Conservation (phyloP, 2,888 invertebrate genomes). For the Leptopilina myrica region DNA sequence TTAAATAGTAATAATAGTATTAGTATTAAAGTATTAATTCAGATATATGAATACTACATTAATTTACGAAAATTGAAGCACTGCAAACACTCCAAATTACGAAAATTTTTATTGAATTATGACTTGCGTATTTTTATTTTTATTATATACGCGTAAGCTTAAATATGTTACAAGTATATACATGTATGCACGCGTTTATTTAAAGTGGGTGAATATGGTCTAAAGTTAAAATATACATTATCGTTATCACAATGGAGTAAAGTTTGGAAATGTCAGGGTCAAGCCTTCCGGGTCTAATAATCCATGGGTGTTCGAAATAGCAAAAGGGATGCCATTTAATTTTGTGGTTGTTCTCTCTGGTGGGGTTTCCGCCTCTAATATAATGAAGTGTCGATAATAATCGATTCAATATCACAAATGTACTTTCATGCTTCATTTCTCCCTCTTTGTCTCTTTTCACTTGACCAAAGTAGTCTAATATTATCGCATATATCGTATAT, state of each 20-base stretch:
- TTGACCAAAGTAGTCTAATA: no score
- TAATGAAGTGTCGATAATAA: neutral
- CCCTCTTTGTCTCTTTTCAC: neutral
- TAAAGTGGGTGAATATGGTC: neutral
- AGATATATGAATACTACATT: no score
- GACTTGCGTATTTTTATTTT: no score
- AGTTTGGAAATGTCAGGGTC: constrained; percentile 9
- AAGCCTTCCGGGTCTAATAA: constrained; percentile 18
- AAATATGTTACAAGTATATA: no score
- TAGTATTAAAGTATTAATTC: no score
- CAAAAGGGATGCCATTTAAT: constrained; percentile 20
- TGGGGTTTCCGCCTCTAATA: neutral
- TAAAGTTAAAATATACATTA: neutral
- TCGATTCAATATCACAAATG: neutral
- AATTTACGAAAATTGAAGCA: no score
- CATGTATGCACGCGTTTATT: neutral
- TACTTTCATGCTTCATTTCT: neutral
- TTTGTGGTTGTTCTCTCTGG: constrained; percentile 2
- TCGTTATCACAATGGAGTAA: constrained; percentile 13
- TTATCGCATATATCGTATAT: no score
- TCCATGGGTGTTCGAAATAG: constrained; percentile 12
- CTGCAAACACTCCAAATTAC: no score
- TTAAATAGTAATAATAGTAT: no score
- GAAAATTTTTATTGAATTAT: no score
- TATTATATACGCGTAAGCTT: neutral